Base-by-base conservation (phyloP, 2,113 vertebrate species). In the Tetraodon nigroviridis region DNA sequence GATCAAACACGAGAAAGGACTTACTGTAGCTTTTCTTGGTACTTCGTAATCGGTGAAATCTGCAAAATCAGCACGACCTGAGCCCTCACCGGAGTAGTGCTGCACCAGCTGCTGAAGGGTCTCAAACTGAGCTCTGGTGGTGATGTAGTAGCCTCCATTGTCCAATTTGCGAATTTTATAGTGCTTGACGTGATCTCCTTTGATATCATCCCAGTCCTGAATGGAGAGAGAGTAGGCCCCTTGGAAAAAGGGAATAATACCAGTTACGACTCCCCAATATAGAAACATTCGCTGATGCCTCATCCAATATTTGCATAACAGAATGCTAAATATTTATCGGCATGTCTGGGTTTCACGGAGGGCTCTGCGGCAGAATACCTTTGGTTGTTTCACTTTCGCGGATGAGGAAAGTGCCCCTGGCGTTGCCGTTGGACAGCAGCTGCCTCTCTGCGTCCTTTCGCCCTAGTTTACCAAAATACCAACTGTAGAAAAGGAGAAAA, bases 341-440 rank as follows among this genome's bases (percentile, higher is more conserved):
- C 44, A 46, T 46, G 15, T 46, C 44, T 44, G 12, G 1, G 15
- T 37, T 64, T 64, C 21, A 57, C 58, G 27, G 41, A 55, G 44
- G 56, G 37, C 55, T 22, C 11, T 27, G 10, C 7, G 46, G 54
- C 32, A 7, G 27, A 69, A 67, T 91, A 99, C 97, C 97, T 99
- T 98, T 98, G 91, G 97, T 99, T 88, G 97, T 99, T 93, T 99
- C 97, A 1, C 97, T 99, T 86, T 99, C 97, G 27, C 97, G 94
- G 84, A 99, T 98, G 81, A 99, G 93, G 90, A 97, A 99, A 83
- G 97, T 99, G 87, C 97, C 97, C 90, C 95, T 92, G 68, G 94
- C 94, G 71, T 98, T 99, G 89, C 95, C 94, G 82, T 93, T 96
- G 19, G 94, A 98, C 75, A 98, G 88, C 59, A 99, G 92, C 81